These are phyloP conservation scores for Marcusenius ussheri DNA, from an alignment of 2,113 vertebrate species.

Conservation along the genomic window DNA sequence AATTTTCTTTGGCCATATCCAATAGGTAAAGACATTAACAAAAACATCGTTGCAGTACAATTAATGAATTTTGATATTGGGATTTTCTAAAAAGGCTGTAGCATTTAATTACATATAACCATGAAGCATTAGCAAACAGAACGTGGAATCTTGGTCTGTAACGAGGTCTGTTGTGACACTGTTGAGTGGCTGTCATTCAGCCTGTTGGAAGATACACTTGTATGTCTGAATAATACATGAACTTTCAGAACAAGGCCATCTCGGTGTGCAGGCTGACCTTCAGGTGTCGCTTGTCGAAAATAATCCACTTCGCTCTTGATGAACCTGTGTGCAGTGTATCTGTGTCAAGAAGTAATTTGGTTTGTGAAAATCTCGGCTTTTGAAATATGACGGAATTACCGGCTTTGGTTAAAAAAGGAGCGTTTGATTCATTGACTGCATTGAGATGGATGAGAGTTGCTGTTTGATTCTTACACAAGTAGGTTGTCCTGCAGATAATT, in stretches of 20 bases:
- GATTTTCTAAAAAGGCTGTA: not conserved
- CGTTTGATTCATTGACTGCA: not conserved
- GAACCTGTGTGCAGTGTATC: not conserved
- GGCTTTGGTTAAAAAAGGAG: not conserved
- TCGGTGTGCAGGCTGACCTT: not conserved
- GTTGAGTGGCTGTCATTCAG: not conserved
- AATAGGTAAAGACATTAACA: not conserved
- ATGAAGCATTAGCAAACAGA: not conserved
- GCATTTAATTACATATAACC: not conserved
- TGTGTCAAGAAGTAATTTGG: not conserved
- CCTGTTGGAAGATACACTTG: not conserved
- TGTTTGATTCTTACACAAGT: not conserved
- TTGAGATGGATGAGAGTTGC: not conserved
- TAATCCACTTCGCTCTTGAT: not conserved
- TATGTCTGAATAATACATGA: not conserved
- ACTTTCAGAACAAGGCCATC: not conserved
- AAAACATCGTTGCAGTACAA: not conserved
- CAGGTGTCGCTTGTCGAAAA: not conserved
- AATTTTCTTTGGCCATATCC: not conserved
- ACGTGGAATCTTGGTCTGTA: not conserved
- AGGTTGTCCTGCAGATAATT: not conserved
- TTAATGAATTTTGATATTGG: slow-evolving; percentile 5
- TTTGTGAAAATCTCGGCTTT: not conserved
- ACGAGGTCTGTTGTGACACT: not conserved
- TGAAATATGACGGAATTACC: not conserved